These are phyloP conservation scores for Poecilia picta DNA, from an alignment of 2,797 vertebrate genomes.

Conservation along the genomic window DNA sequence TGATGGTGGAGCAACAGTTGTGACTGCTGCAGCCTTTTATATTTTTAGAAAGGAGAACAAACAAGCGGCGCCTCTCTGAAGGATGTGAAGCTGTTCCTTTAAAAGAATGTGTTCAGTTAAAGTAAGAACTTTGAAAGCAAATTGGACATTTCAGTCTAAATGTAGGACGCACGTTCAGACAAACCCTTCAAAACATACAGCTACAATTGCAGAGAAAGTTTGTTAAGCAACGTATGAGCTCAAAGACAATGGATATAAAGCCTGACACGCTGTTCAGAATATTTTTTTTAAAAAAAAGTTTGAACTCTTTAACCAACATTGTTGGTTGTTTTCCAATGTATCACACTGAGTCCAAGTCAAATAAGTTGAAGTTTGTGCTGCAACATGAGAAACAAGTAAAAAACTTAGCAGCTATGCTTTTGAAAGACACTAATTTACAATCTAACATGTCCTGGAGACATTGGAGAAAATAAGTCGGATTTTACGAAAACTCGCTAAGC, in stretches of 20 bases:
- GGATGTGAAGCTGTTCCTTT: not conserved
- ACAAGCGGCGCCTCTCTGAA: not conserved
- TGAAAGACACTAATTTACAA: not conserved
- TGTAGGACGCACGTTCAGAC: not conserved
- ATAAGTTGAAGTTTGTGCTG: not conserved
- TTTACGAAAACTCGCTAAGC: not conserved
- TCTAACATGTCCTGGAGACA: not conserved
- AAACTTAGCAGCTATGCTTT: not conserved
- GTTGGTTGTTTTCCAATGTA: not conserved
- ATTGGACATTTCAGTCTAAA: not conserved
- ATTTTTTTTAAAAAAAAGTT: too few relatives aligned
- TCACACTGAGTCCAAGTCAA: not conserved
- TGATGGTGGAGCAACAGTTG: not conserved
- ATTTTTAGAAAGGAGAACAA: not conserved
- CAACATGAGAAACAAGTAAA: not conserved
- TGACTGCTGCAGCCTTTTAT: not conserved
- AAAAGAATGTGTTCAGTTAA: too few relatives aligned
- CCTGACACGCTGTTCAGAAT: not conserved
- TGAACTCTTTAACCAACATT: not conserved
- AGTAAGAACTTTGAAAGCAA: too few relatives aligned
- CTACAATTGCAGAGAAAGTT: not conserved
- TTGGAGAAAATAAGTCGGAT: not conserved
- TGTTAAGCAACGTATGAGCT: not conserved
- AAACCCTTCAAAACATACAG: not conserved
- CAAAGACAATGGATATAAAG: not conserved